Evolutionary conservation across 2,113 vertebrate species (phyloP).

Genomic region (Mohoua ochrocephala): DNA sequence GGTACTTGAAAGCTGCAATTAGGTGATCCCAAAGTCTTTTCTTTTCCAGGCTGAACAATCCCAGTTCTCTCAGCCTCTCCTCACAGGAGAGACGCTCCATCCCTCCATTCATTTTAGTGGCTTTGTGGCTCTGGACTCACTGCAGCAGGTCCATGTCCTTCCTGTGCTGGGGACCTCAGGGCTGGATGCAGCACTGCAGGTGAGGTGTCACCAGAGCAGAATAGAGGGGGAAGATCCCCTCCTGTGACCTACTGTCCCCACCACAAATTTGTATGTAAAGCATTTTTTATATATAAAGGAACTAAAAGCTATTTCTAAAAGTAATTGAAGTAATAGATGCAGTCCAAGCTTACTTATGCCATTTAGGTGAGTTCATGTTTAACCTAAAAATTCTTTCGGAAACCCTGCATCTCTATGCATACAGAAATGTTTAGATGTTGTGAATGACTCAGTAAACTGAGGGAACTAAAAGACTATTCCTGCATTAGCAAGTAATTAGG

Average conservation of each 20-base stretch:
- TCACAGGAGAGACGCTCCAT: neutral
- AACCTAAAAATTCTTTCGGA: neutral
- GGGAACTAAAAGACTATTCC: neutral
- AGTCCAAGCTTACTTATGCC: neutral
- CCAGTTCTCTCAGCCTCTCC: neutral
- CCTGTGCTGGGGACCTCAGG: neutral
- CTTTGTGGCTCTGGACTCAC: neutral
- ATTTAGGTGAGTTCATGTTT: neutral
- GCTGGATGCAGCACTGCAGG: neutral
- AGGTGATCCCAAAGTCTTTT: neutral
- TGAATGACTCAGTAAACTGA: neutral
- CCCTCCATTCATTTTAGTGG: neutral
- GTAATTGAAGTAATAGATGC: neutral
- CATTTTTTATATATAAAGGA: neutral
- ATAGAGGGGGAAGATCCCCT: neutral
- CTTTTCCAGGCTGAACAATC: neutral
- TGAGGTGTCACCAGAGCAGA: neutral
- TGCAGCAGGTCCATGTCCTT: neutral
- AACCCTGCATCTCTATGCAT: neutral
- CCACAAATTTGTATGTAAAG: neutral
- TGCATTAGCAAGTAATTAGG: neutral
- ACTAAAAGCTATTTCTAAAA: neutral
- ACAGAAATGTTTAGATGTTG: neutral
- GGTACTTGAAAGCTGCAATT: neutral
- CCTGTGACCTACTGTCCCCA: neutral